Evolutionary conservation across 2,113 vertebrate genomes (phyloP).

Genomic region (Austrofundulus limnaeus): DNA sequence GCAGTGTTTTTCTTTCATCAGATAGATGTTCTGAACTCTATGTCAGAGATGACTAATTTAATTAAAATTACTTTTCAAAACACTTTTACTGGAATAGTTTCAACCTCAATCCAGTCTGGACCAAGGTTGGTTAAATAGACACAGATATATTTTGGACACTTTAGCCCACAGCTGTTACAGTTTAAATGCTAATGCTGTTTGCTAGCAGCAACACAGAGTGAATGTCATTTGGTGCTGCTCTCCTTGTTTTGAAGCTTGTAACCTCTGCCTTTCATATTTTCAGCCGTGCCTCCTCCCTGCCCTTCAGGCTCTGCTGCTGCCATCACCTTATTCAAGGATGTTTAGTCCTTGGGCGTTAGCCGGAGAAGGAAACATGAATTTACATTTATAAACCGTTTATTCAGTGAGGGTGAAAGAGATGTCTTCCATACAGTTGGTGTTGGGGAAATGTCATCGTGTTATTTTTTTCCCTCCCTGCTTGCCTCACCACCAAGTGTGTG

Average conservation of each 20-base stretch:
- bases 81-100: no score
- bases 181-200: not conserved
- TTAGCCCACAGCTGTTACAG: not conserved
- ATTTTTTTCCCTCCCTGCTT: constrained; percentile 1
- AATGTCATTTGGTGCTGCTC: not conserved
- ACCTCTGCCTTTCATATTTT: constrained; percentile 20
- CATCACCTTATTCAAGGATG: constrained; percentile 23
- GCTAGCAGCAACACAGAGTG: not conserved
- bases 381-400: constrained; percentile 77
- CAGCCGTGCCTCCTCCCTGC: constrained; percentile 30
- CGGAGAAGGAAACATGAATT: constrained; percentile 63
- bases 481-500: constrained; percentile 57
- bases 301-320: constrained; percentile 51
- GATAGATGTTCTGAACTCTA: no score
- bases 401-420: constrained; percentile 63
- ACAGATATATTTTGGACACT: no score
- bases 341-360: constrained; percentile 49
- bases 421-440: constrained; percentile 47
- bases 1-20: no score
- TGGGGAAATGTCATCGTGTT: constrained; percentile 49
- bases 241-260: constrained; percentile 21
- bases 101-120: no score
- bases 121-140: no score
- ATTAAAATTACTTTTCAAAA: no score
- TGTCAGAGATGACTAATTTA: no score